Evolutionary conservation across 2,113 vertebrate species (phyloP).

Genomic region (Globicephala melas): DNA sequence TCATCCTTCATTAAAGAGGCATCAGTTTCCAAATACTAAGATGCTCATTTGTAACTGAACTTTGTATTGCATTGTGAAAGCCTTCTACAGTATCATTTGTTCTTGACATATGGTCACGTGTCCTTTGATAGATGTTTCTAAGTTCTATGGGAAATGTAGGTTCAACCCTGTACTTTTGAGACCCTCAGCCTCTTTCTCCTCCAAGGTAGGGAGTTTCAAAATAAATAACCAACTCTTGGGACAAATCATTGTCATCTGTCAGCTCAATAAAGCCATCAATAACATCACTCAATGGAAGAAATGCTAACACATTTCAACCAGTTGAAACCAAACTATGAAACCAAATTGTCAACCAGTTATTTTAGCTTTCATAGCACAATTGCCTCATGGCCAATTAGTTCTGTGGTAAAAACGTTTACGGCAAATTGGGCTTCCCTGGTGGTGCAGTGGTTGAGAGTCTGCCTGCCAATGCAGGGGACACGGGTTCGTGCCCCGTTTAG

Average conservation of each 20-base stretch:
- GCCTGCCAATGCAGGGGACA: too few relatives aligned
- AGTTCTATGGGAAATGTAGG: neutral
- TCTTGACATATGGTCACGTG: neutral
- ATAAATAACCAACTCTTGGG: neutral
- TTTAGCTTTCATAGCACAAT: neutral
- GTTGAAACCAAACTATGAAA: neutral
- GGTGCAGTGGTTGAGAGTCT: too few relatives aligned
- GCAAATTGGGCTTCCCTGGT: neutral
- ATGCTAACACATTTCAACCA: neutral
- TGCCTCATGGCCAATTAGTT: neutral
- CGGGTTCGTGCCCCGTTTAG: too few relatives aligned
- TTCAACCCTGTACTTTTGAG: neutral
- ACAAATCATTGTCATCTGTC: neutral
- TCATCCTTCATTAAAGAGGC: neutral
- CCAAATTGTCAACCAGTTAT: neutral
- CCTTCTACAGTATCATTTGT: neutral
- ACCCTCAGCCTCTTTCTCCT: neutral
- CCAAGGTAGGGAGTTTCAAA: neutral
- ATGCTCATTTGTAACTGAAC: neutral
- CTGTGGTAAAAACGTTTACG: neutral
- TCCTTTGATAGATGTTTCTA: neutral
- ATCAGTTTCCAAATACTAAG: neutral
- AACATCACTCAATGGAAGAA: too few relatives aligned
- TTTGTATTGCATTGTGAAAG: neutral
- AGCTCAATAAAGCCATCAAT: neutral